Conservation (phyloP, 2,797 vertebrate species). For the Mus caroli region DNA sequence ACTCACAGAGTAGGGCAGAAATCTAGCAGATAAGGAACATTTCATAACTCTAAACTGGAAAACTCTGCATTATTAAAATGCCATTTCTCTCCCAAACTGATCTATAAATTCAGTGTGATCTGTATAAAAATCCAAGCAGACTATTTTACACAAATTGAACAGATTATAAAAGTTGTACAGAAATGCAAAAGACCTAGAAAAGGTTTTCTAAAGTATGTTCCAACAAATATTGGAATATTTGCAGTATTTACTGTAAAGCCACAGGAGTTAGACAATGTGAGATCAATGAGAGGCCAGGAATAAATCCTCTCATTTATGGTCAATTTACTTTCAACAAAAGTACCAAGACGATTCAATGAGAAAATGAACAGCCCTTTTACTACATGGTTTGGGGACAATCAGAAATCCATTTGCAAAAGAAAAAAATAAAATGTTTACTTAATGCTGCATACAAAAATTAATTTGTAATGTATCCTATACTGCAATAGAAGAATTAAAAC, state of each 20-base stretch:
- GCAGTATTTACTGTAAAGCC: neutral
- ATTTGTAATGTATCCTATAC: neutral
- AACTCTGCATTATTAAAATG: neutral
- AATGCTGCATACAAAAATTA: neutral
- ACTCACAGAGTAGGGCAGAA: neutral
- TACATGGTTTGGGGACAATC: neutral
- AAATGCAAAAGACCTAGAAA: neutral
- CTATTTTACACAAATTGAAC: neutral
- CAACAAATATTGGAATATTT: neutral
- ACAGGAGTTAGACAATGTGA: neutral
- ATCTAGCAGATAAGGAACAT: neutral
- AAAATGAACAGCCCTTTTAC: neutral
- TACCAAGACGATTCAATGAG: neutral
- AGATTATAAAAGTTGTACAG: neutral
- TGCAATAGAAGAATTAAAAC: neutral
- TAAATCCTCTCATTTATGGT: slow-evolving; percentile 31
- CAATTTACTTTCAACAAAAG: slow-evolving; percentile 3
- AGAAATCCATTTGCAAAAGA: neutral
- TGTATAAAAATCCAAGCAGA: neutral
- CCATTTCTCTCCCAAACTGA: neutral
- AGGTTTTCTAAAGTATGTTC: neutral
- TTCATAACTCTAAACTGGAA: neutral
- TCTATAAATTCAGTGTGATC: neutral
- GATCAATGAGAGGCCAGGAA: slow-evolving; percentile 1
- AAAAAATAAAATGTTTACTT: neutral